Percentiles rank a stretch among this genome's conserved stretches.
Conservation (phyloP, 2,113 vertebrate genomes). For the Helogale parvula region DNA sequence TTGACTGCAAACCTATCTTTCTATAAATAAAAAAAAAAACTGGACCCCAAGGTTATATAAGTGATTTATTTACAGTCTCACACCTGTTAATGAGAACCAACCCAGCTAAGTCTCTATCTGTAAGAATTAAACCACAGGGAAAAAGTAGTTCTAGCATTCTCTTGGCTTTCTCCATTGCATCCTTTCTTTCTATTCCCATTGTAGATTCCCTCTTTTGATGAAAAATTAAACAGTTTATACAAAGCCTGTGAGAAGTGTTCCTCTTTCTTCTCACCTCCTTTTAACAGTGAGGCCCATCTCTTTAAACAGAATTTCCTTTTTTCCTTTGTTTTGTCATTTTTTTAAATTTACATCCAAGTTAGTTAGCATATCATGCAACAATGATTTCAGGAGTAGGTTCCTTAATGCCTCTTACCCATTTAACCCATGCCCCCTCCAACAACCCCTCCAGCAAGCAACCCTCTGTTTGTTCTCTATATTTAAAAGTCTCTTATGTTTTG, state of each 20-base stretch:
- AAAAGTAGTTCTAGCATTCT: not conserved
- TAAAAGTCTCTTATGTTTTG: too few relatives aligned
- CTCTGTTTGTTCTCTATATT: too few relatives aligned
- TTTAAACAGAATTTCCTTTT: not conserved
- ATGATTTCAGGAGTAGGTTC: too few relatives aligned
- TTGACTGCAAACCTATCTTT: not conserved
- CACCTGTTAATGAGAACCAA: not conserved
- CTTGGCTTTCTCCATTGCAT: not conserved
- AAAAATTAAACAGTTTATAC: not conserved
- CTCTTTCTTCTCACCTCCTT: not conserved
- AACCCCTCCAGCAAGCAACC: too few relatives aligned
- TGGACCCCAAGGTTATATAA: not conserved
- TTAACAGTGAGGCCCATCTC: not conserved
- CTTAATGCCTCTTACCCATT: too few relatives aligned
- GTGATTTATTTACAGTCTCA: not conserved
- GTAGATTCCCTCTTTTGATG: not conserved
- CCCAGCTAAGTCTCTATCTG: not conserved
- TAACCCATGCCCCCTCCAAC: too few relatives aligned
- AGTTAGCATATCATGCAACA: too few relatives aligned
- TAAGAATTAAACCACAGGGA: not conserved
- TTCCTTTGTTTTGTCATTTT: too few relatives aligned
- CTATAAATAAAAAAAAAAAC: not conserved
- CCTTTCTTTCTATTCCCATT: not conserved
- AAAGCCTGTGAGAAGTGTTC: slow-evolving; percentile 7
- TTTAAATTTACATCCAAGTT: too few relatives aligned